Conservation (phyloP, 2,113 vertebrate genomes). For the Potamarius usumacintae region DNA sequence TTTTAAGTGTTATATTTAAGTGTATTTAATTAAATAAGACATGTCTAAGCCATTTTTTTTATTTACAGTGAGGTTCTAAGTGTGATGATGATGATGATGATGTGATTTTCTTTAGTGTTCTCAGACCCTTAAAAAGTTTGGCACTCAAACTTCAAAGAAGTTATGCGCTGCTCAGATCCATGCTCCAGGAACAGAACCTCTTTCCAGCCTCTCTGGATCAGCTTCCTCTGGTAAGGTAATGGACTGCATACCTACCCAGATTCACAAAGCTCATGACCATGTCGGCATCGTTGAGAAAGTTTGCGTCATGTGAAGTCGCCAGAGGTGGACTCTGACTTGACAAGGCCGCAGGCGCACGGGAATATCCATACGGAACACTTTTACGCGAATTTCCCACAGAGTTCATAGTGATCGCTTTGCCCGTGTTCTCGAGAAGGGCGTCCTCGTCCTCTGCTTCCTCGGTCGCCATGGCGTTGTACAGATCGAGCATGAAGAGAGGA, state of each 20-base stretch:
- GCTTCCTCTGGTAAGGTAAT: background rate
- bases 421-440: slow-evolving; percentile 71
- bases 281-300: slow-evolving; percentile 97
- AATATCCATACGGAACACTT: slow-evolving; percentile 83
- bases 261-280: slow-evolving; percentile 99
- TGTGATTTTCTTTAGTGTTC: background rate
- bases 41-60: too few species aligned
- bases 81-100: background rate
- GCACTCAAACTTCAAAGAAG: background rate
- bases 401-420: slow-evolving; percentile 77
- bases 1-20: too few species aligned
- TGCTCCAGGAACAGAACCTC: background rate
- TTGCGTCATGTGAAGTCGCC: slow-evolving; percentile 88
- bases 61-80: too few species aligned
- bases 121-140: background rate
- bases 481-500: slow-evolving; percentile 98
- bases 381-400: slow-evolving; percentile 79
- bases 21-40: too few species aligned
- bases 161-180: background rate
- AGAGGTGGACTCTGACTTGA: slow-evolving; percentile 84
- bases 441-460: slow-evolving; percentile 91
- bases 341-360: slow-evolving; percentile 79
- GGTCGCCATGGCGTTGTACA: slow-evolving; percentile 96
- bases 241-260: slow-evolving; percentile 79
- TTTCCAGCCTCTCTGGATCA: background rate